A percentile compares a stretch with the other conserved stretches of the same genome.
Evolutionary conservation across 2,797 vertebrate species (phyloP).

Genomic region (Champsocephalus gunnari): DNA sequence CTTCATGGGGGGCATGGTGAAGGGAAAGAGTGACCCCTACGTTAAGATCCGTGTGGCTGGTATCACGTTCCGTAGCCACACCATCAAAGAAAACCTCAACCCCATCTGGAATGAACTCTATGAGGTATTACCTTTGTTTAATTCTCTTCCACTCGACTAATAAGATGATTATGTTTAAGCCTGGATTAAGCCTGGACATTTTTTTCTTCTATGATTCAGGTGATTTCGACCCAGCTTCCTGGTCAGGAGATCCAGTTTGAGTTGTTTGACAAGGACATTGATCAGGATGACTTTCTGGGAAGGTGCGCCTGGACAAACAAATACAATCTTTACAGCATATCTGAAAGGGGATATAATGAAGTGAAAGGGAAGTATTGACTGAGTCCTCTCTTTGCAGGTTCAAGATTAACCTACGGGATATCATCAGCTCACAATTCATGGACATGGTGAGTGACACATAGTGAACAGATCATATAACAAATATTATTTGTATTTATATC

Average conservation of each 20-base stretch:
- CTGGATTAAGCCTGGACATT: background rate
- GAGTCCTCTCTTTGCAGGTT: slow-evolving; percentile 82
- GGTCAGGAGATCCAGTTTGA: slow-evolving; percentile 94
- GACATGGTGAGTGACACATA: slow-evolving; percentile 85
- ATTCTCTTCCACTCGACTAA: background rate
- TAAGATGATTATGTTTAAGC: background rate
- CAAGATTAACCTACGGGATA: slow-evolving; percentile 87
- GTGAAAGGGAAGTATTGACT: slow-evolving; percentile 10
- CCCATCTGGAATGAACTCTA: slow-evolving; percentile 93
- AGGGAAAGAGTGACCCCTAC: slow-evolving; percentile 95
- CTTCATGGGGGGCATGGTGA: slow-evolving; percentile 92
- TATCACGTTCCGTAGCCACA: slow-evolving; percentile 88
- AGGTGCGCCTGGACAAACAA: slow-evolving; percentile 77
- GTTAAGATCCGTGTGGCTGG: slow-evolving; percentile 91
- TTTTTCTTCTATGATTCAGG: slow-evolving; percentile 72
- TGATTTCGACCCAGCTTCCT: slow-evolving; percentile 89
- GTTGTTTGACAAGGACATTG: slow-evolving; percentile 94
- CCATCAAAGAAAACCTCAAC: slow-evolving; percentile 93
- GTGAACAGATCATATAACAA: background rate
- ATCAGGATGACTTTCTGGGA: slow-evolving; percentile 94
- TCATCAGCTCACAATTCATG: slow-evolving; percentile 86
- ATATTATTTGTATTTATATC: background rate
- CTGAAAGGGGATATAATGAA: background rate
- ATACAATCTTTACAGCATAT: background rate
- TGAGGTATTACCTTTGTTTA: slow-evolving; percentile 82